Evolutionary conservation across 2,888 invertebrate genomes (phyloP), one percentile per base, ranked within the genome.

Genomic region (Drosophila maculinotata): DNA sequence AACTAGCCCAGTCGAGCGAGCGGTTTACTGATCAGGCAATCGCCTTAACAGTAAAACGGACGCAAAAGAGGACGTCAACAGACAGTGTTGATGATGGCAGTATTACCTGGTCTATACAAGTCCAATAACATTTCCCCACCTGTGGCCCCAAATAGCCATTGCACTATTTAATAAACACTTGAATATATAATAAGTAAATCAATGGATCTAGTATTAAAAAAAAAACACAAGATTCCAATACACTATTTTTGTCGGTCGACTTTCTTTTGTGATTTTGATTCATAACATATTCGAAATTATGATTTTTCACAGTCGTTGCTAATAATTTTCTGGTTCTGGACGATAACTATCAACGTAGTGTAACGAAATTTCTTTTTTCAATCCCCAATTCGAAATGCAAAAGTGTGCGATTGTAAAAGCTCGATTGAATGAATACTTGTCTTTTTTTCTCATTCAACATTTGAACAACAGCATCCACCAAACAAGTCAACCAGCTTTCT

Each of bases 401-500:
- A 41, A 41, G 4, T 5, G 1, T 14, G 14, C 26, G 25, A 25
- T 14, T 39, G 9, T 25, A 12, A n/a, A 12, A 23, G 7, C n/a
- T 33, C 7, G 12, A 33, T 33, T 33, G 12, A 33, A 33, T 33
- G 6, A 10, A 10, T 14, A 12, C 12, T 2, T 7, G 7, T 14
- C 7, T 33, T 12, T 20, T 14, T 23, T 8, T n/a, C n/a, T n/a
- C n/a, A n/a, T n/a, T 14, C 7, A 15, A 15, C 8, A 15, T 45
- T 45, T 45, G 6, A 26, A 36, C 14, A 33, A 26, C 28, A 47
- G 25, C 42, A 31, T 15, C 17, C 10, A 36, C n/a, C 14, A 68
- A 53, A 63, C 52, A 33, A 25, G 60, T 52, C 54, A 62, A 23
- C 31, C 52, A 52, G 57, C 76, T 71, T 71, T 76, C 71, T 57